Base-by-base conservation (phyloP, 1,140 invertebrate species). In the Holcopasites calliopsidis region DNA sequence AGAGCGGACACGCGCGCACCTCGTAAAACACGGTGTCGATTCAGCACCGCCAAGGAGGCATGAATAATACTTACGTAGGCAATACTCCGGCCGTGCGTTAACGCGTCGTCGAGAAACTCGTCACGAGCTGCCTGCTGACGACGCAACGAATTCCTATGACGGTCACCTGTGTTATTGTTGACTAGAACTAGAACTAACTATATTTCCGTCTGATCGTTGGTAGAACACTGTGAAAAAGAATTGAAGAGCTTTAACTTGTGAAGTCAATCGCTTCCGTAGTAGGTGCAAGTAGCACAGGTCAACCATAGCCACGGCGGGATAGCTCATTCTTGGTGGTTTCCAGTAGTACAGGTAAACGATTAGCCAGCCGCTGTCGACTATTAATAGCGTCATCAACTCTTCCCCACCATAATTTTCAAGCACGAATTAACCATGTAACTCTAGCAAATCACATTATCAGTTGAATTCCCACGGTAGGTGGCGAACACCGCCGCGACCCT, bases 1-100 rank as follows among this genome's bases (percentile, higher is more conserved):
- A n/a, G 28, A 31, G 31, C 7, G 7, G 21, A 23, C 35, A 11
- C 57, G 35, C 35, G 35, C 35, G 21, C 38, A 1, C 8, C 26
- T n/a, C n/a, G n/a, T n/a, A n/a, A n/a, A n/a, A n/a, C n/a, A n/a
- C n/a, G n/a, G n/a, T n/a, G 31, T 13, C 58, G 76, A 65, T 73
- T 73, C 69, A 73, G 16, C 7, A 55, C 58, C 57, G 33, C 26
- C 73, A 33, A 69, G 66, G 49, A 76, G 68, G 49, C 40, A 42
- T 76, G 74, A 76, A 70, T 71, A 76, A 52, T 71, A 42, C 76
- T 60, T 65, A 60, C n/a, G 26, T 42, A 73, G 70, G 52, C 58
- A 60, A 54, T 60, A 61, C 42, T 5, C n/a, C 38, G 21, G 49
- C 35, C 33, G 49, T 40, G 60, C 61, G 35, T 54, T 54, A 31